Evolutionary conservation across 2,797 vertebrate species (phyloP).

Genomic region (Catamblyrhynchus diadema): DNA sequence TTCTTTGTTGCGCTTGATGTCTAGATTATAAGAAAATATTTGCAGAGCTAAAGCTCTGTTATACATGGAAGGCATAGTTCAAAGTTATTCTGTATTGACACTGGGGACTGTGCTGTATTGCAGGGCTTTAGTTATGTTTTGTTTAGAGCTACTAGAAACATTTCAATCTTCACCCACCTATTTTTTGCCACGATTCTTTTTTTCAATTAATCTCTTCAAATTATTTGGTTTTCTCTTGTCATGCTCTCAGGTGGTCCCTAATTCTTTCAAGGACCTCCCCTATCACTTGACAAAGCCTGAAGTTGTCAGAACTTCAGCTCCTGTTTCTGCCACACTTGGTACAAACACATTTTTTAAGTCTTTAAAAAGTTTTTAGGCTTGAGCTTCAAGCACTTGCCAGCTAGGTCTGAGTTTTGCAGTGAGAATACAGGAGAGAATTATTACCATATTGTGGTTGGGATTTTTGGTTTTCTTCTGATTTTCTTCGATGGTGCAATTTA

Average conservation of each 20-base stretch:
- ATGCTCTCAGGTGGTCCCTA: not conserved
- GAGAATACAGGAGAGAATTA: not conserved
- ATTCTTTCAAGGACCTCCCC: not conserved
- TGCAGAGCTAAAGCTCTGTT: not conserved
- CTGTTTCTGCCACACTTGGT: not conserved
- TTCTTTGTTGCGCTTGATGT: not conserved
- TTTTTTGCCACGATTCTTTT: not conserved
- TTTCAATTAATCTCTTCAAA: not conserved
- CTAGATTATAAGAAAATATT: conserved; percentile 16
- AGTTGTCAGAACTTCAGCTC: not conserved
- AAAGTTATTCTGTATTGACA: not conserved
- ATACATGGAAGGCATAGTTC: not conserved
- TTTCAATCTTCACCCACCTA: not conserved
- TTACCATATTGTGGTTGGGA: not conserved
- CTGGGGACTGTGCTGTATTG: not conserved
- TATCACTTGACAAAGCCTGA: not conserved
- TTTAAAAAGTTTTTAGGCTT: not conserved
- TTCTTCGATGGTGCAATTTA: not conserved
- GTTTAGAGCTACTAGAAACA: not conserved
- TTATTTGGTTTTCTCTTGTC: not conserved
- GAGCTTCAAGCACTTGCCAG: not conserved
- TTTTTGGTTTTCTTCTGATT: not conserved
- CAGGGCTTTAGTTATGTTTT: not conserved
- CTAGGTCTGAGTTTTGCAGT: not conserved
- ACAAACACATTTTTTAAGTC: not conserved